Conservation (phyloP, 64 coral and sea anemone species). For the Cladopsammia gracilis region DNA sequence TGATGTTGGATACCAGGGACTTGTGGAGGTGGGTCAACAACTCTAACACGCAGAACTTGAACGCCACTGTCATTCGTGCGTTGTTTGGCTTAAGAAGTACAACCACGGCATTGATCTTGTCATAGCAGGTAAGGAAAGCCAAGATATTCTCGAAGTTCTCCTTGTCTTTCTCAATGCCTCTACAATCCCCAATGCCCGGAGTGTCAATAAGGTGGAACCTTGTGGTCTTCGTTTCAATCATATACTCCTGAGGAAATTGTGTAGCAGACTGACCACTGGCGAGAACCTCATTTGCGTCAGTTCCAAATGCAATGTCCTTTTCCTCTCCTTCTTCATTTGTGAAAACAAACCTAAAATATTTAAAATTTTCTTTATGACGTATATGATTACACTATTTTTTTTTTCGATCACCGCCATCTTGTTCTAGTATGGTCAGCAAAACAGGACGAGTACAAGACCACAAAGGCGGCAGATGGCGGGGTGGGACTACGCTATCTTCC, state of each 20-base stretch:
- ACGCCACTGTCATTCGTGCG: slow-evolving; percentile 28
- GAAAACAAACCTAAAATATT: slow-evolving; percentile 16
- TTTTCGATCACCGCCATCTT: not conserved
- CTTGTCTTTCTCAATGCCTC: slow-evolving; percentile 32
- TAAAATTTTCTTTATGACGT: too few species aligned
- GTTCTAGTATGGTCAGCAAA: too few species aligned
- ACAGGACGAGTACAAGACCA: too few species aligned
- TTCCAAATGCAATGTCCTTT: not conserved
- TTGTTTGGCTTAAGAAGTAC: slow-evolving; percentile 57
- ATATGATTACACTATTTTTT: too few species aligned
- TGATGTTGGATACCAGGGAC: slow-evolving; percentile 36
- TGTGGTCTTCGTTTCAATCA: slow-evolving; percentile 9
- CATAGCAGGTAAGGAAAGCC: slow-evolving; percentile 34
- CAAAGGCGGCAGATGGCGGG: too few species aligned
- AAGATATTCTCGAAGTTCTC: slow-evolving; percentile 40
- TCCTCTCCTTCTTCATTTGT: slow-evolving; percentile 25
- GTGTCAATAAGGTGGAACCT: slow-evolving; percentile 48
- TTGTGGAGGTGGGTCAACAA: slow-evolving; percentile 49
- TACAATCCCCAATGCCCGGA: slow-evolving; percentile 23
- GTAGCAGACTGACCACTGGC: slow-evolving; percentile 10
- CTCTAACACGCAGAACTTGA: slow-evolving; percentile 44
- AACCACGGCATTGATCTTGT: slow-evolving; percentile 49
- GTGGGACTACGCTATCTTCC: too few species aligned
- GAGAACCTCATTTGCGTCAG: slow-evolving; percentile 20
- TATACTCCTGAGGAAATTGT: slow-evolving; percentile 18